Percentiles rank a stretch among this genome's conserved stretches.
Conservation (phyloP, 1,140 invertebrate genomes). For the Drosophila ananassae region DNA sequence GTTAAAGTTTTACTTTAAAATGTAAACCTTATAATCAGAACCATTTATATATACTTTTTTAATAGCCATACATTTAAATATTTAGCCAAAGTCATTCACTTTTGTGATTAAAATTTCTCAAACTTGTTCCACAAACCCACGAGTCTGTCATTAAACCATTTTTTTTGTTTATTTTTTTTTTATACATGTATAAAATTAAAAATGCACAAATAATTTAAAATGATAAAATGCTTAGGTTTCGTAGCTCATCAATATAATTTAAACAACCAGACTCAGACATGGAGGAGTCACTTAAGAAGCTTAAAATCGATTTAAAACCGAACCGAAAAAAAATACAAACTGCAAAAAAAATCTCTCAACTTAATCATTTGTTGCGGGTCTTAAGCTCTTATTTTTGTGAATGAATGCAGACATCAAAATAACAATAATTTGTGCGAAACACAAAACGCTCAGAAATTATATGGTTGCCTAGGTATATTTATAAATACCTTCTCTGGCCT, state of each 20-base stretch:
- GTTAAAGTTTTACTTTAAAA: too few relatives aligned
- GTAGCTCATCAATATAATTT: conserved; percentile 44
- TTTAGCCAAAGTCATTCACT: conserved; percentile 17
- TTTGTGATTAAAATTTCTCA: conserved; percentile 15
- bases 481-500: not conserved
- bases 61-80: not conserved
- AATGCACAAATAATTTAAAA: conserved; percentile 16
- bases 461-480: conserved; percentile 12
- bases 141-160: conserved; percentile 14
- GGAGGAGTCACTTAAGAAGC: conserved; percentile 34
- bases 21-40: too few relatives aligned
- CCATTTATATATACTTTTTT: too few relatives aligned
- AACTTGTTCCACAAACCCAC: conserved; percentile 20
- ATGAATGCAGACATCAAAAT: conserved; percentile 80
- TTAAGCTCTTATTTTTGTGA: conserved; percentile 59
- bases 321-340: conserved; percentile 19
- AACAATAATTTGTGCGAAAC: conserved; percentile 69
- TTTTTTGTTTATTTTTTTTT: not conserved
- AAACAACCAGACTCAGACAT: conserved; percentile 4
- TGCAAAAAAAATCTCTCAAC: conserved; percentile 5
- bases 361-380: conserved; percentile 39
- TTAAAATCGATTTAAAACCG: conserved; percentile 35
- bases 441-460: conserved; percentile 41
- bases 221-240: not conserved
- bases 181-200: not conserved